Percentiles rank a stretch among this genome's conserved stretches.
These are phyloP conservation scores for Hanleya hanleyi DNA, from an alignment of 2,888 invertebrate species.

Conservation along the genomic window DNA sequence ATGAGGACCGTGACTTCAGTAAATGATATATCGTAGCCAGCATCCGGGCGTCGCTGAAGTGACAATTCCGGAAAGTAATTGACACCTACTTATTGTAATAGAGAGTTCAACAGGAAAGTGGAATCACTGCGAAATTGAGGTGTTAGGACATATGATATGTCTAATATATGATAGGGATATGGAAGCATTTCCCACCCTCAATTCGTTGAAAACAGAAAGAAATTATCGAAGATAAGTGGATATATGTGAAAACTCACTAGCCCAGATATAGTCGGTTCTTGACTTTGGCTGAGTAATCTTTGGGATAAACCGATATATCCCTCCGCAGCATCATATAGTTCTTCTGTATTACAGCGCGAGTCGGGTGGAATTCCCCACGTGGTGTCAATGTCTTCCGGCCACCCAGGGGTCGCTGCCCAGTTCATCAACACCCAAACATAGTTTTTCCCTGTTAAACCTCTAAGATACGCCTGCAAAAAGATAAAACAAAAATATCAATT, in stretches of 20 bases:
- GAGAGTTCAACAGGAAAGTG: too few species aligned
- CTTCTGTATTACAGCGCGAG: not conserved
- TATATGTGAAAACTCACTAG: conserved; percentile 5
- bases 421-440: conserved; percentile 15
- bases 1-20: too few species aligned
- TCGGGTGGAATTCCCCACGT: conserved; percentile 7
- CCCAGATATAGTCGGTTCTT: not conserved
- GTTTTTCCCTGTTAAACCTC: conserved; percentile 4
- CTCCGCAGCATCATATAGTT: conserved; percentile 7
- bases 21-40: too few species aligned
- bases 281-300: conserved; percentile 2
- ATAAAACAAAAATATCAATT: too few species aligned
- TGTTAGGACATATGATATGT: too few species aligned
- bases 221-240: not conserved
- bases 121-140: too few species aligned
- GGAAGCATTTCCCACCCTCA: too few species aligned
- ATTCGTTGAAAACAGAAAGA: too few species aligned
- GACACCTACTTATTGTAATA: too few species aligned
- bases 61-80: too few species aligned
- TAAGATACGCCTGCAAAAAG: conserved; percentile 4
- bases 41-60: too few species aligned
- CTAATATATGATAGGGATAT: too few species aligned
- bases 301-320: conserved; percentile 8
- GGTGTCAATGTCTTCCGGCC: conserved; percentile 7
- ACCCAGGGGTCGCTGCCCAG: conserved; percentile 7